Conservation (phyloP, 2,797 vertebrate species). For the Apodemus agrarius region DNA sequence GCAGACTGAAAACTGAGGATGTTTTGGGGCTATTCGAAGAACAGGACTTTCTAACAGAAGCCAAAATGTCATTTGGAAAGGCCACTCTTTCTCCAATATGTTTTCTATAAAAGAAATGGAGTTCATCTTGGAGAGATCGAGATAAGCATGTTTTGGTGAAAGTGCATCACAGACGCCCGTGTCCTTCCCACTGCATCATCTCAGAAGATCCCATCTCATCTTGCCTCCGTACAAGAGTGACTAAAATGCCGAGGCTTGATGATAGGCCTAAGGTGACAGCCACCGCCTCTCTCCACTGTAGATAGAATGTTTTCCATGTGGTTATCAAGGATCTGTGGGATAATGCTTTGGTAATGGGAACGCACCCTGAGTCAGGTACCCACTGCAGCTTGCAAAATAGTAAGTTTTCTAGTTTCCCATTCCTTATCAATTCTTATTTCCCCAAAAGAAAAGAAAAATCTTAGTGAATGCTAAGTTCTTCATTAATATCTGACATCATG, state of each 20-base stretch:
- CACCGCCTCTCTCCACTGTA: neutral
- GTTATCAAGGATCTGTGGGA: neutral
- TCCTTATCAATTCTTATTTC: neutral
- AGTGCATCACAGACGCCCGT: neutral
- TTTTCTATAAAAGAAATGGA: neutral
- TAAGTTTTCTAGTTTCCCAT: neutral
- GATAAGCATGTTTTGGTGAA: neutral
- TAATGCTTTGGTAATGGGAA: neutral
- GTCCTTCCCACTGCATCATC: neutral
- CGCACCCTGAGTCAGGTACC: neutral
- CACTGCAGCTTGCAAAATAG: neutral
- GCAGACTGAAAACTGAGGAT: neutral
- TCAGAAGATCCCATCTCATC: neutral
- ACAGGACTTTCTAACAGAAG: neutral
- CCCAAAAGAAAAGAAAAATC: neutral
- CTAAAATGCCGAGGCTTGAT: neutral
- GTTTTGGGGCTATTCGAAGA: neutral
- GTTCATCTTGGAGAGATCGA: neutral
- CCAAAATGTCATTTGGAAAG: neutral
- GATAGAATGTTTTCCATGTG: neutral
- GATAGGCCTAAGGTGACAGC: neutral
- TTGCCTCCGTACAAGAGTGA: accelerated
- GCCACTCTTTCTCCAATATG: neutral
- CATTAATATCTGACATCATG: neutral
- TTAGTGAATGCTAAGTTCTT: neutral